A percentile compares a stretch with the other conserved stretches of the same genome.
These are phyloP conservation scores for Reticulitermes lucifugus DNA, from an alignment of 2,888 invertebrate species.

Conservation along the genomic window DNA sequence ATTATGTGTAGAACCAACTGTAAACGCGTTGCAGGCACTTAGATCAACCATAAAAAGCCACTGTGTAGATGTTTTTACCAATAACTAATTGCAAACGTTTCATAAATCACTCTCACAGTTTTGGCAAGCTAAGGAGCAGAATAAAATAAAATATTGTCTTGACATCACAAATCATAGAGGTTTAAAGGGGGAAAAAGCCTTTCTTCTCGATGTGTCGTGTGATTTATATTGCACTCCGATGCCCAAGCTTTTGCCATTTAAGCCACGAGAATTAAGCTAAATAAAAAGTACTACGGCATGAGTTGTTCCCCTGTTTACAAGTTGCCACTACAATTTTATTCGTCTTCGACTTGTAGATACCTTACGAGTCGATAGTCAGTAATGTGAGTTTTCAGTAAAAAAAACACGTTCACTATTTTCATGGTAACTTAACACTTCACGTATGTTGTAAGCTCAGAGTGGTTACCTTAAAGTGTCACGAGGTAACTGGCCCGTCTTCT, in stretches of 20 bases:
- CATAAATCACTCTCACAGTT: not conserved
- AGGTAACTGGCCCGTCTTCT: no score
- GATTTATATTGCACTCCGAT: conserved; percentile 9
- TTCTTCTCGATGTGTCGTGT: not conserved
- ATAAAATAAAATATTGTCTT: not conserved
- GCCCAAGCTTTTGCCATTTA: not conserved
- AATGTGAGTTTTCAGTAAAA: not conserved
- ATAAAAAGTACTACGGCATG: not conserved
- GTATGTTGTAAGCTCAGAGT: no score
- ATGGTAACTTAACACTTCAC: no score
- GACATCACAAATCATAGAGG: not conserved
- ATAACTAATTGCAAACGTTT: not conserved
- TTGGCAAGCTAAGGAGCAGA: not conserved
- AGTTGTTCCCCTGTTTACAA: not conserved
- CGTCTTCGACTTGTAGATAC: not conserved
- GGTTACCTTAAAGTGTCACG: no score
- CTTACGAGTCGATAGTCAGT: not conserved
- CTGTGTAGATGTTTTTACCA: not conserved
- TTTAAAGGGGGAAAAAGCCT: not conserved
- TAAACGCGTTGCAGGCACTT: no score
- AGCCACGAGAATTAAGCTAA: not conserved
- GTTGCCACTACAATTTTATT: not conserved
- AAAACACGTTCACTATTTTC: no score
- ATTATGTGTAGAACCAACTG: no score
- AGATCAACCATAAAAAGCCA: not conserved